These are phyloP conservation scores for Epizoanthus illoricatus DNA, from an alignment of 92 coral and sea anemone species.

Conservation along the genomic window DNA sequence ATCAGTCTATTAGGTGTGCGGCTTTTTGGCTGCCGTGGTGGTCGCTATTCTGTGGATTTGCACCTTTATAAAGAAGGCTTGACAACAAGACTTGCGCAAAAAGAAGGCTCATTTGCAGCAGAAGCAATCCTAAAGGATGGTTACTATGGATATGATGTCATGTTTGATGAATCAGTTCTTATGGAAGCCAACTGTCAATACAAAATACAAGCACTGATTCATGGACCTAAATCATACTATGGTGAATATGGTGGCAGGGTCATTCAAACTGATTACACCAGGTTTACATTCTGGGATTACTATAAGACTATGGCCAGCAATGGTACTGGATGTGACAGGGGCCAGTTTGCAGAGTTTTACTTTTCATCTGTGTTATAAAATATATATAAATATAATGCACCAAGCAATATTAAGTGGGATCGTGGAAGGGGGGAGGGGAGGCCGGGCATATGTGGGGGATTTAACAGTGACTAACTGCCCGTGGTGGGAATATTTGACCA, in stretches of 20 bases:
- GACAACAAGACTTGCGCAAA: constrained; percentile 10
- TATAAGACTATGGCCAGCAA: neutral
- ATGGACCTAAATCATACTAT: constrained; percentile 43
- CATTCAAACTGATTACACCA: constrained; percentile 11
- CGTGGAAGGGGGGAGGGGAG: no score
- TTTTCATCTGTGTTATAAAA: constrained; percentile 1
- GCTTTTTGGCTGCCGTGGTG: constrained; percentile 49
- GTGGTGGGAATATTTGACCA: no score
- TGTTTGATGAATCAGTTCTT: constrained; percentile 46
- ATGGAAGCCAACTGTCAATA: constrained; percentile 33
- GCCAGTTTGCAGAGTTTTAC: constrained; percentile 44
- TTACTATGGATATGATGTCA: constrained; percentile 47
- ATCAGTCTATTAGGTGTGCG: constrained; percentile 48
- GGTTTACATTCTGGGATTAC: constrained; percentile 14
- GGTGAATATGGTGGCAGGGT: constrained; percentile 38
- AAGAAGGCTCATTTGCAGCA: constrained; percentile 30
- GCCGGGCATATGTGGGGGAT: no score
- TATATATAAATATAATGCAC: no score
- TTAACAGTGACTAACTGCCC: no score
- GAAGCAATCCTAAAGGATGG: constrained; percentile 12
- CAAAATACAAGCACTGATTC: constrained; percentile 36
- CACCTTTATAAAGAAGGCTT: constrained; percentile 29
- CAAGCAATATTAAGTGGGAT: no score
- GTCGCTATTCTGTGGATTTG: constrained; percentile 37
- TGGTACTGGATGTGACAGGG: constrained; percentile 11